Evolutionary conservation across 2,113 vertebrate species (phyloP).

Genomic region (Stictonetta naevosa): DNA sequence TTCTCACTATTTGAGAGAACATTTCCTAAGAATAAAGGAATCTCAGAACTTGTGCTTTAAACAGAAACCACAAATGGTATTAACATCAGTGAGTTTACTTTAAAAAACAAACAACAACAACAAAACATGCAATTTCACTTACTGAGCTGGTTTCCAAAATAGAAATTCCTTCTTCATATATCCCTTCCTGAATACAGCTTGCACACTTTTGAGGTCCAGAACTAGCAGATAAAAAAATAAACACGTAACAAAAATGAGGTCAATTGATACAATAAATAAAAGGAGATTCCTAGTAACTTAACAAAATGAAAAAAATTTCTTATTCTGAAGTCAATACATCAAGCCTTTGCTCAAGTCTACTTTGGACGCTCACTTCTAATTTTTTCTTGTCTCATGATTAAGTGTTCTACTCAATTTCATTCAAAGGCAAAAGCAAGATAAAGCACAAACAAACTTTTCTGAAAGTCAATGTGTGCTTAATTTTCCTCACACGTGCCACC

Average conservation of each 20-base stretch:
- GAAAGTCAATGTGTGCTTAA: background rate
- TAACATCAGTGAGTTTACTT: background rate
- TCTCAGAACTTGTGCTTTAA: background rate
- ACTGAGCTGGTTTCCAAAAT: conserved; percentile 89
- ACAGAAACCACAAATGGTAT: background rate
- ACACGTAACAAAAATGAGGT: background rate
- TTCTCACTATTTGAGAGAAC: background rate
- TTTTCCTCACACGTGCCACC: background rate
- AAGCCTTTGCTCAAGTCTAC: background rate
- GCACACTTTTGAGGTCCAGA: conserved; percentile 90
- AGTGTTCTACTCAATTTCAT: background rate
- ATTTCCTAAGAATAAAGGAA: background rate
- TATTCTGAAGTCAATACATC: background rate
- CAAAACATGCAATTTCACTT: conserved; percentile 61
- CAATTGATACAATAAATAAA: background rate
- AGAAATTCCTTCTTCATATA: conserved; percentile 90
- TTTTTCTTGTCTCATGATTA: background rate
- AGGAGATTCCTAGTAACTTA: background rate
- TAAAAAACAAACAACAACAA: no score
- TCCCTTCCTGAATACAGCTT: conserved; percentile 89
- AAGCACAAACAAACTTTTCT: background rate
- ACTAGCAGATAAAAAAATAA: conserved; percentile 61
- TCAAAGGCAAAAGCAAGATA: background rate
- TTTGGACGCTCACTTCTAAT: background rate
- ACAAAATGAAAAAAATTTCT: background rate